phyloP scores from a whole-genome alignment of 2,888 invertebrate genomes.

The Parnassius smintheus region DNA sequence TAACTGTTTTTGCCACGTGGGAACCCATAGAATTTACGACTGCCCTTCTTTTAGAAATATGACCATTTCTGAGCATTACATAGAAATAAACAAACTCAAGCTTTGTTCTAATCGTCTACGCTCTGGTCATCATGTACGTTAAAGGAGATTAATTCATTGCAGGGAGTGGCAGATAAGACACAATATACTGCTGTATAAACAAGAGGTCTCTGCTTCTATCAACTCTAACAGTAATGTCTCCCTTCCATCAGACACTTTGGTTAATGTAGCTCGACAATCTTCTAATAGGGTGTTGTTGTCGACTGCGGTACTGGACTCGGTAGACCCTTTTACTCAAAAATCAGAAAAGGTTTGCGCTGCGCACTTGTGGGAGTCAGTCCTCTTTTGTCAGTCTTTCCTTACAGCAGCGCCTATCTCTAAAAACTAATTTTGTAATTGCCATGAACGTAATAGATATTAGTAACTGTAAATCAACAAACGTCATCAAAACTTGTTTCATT shows the following conservation, averaged over 20 bases:
- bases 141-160: not conserved
- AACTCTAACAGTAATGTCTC: not conserved
- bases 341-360: not conserved
- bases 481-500: not conserved
- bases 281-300: not conserved
- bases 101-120: not conserved
- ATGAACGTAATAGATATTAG: not conserved
- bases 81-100: not conserved
- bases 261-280: not conserved
- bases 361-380: not conserved
- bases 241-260: not conserved
- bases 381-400: not conserved
- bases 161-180: not conserved
- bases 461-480: not conserved
- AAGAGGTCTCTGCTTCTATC: not conserved
- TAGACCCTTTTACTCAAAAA: not conserved
- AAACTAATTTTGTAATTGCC: not conserved
- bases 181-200: not conserved
- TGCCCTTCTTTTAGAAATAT: not conserved
- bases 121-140: not conserved
- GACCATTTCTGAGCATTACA: not conserved
- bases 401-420: not conserved
- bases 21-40: not conserved
- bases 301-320: not conserved
- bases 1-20: too few species aligned